These are phyloP conservation scores for Prietella phreatophila DNA, from an alignment of 2,113 vertebrate species.

Conservation along the genomic window DNA sequence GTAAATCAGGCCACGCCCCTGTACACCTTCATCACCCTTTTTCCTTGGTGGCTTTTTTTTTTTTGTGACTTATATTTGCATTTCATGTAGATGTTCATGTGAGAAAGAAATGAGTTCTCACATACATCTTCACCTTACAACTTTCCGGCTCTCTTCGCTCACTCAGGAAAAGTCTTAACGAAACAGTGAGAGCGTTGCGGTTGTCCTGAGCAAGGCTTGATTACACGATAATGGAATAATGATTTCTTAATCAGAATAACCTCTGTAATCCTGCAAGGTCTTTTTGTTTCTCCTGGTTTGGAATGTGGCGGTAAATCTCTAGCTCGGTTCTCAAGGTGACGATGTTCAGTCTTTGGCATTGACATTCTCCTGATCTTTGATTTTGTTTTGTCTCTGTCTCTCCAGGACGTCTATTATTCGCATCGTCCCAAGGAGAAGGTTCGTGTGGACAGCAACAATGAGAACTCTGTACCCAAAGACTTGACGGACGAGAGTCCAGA, in stretches of 20 bases:
- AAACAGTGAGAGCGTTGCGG: neutral
- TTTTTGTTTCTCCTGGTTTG: neutral
- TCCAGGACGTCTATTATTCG: conserved; percentile 90
- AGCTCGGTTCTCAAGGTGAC: neutral
- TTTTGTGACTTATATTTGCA: neutral
- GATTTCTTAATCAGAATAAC: conserved; percentile 20
- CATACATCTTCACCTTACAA: neutral
- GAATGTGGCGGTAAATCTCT: neutral
- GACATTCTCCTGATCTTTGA: conserved; percentile 29
- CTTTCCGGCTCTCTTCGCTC: neutral
- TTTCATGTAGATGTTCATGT: neutral
- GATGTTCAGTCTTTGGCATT: neutral
- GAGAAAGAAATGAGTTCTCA: neutral
- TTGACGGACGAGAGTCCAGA: conserved; percentile 88
- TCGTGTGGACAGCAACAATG: conserved; percentile 95
- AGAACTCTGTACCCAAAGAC: conserved; percentile 97
- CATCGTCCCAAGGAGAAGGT: conserved; percentile 92
- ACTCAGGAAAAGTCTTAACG: neutral
- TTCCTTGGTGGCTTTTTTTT: neutral
- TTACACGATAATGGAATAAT: conserved; percentile 1
- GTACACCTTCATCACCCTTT: neutral
- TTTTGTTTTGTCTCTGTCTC: conserved; percentile 44
- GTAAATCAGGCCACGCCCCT: neutral
- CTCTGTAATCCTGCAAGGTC: conserved; percentile 5
- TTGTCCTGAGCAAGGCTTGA: neutral